phyloP scores from a whole-genome alignment of 2,113 vertebrate species.

The Channa maculata region DNA sequence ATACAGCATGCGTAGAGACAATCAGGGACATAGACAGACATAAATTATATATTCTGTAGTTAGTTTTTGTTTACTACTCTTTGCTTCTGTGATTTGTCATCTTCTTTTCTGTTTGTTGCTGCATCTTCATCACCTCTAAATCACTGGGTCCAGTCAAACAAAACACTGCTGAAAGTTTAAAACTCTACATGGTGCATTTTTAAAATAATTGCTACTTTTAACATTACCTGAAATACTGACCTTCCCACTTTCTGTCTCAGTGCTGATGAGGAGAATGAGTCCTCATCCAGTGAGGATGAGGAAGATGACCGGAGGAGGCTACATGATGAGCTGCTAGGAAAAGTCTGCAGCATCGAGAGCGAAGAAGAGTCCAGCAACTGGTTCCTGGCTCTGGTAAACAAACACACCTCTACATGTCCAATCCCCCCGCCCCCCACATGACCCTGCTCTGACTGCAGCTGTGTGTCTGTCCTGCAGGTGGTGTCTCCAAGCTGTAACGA shows the following conservation, averaged over 20 bases:
- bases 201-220: too few relatives aligned
- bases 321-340: constrained; percentile 92
- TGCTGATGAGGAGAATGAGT: constrained; percentile 94
- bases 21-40: too few relatives aligned
- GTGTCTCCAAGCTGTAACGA: constrained; percentile 97
- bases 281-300: constrained; percentile 95
- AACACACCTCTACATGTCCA: background rate
- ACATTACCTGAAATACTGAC: too few relatives aligned
- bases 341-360: constrained; percentile 87
- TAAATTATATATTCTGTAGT: too few relatives aligned
- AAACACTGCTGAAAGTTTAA: too few relatives aligned
- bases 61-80: too few relatives aligned
- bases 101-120: too few relatives aligned
- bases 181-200: too few relatives aligned
- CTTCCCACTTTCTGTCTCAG: constrained; percentile 69
- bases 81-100: too few relatives aligned
- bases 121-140: too few relatives aligned
- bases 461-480: constrained; percentile 82
- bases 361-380: constrained; percentile 80
- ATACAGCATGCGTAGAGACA: too few relatives aligned
- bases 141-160: too few relatives aligned
- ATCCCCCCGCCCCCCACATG: background rate
- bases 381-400: constrained; percentile 91
- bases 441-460: background rate
- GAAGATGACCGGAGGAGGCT: constrained; percentile 91